Conservation (phyloP, 2,888 invertebrate genomes). For the Heliothis peltigera region DNA sequence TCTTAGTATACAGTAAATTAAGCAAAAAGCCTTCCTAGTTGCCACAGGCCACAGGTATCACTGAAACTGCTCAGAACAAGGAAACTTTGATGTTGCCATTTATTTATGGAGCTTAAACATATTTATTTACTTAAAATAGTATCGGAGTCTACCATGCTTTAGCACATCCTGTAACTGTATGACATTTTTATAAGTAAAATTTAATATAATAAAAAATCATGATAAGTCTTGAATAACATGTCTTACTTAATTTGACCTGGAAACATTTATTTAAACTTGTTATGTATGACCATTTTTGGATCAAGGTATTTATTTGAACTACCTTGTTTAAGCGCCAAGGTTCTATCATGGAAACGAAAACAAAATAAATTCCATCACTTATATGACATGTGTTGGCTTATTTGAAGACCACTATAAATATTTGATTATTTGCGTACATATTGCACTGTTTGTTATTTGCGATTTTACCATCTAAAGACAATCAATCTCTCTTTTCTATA, state of each 20-base stretch:
- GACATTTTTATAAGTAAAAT: no score
- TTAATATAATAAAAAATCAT: no score
- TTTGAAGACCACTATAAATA: constrained; percentile 37
- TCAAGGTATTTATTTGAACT: neutral
- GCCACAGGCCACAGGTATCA: no score
- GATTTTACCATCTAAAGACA: constrained; percentile 32
- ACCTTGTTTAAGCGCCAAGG: neutral
- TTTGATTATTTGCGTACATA: constrained; percentile 35
- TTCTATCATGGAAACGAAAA: neutral
- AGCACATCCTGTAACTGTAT: no score
- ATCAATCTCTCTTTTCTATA: constrained; percentile 42
- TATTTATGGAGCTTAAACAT: no score
- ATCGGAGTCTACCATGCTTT: no score
- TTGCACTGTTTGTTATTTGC: constrained; percentile 24
- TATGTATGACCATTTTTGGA: constrained; percentile 28
- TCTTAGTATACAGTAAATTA: constrained; percentile 11
- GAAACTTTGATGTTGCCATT: no score
- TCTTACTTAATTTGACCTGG: constrained; percentile 41
- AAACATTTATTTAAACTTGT: constrained; percentile 40
- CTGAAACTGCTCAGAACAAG: no score
- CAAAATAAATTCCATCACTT: neutral
- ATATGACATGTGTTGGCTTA: neutral
- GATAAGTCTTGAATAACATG: constrained; percentile 19
- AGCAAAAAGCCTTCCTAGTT: neutral
- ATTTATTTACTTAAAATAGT: no score